phyloP scores from a whole-genome alignment of 1,140 invertebrate species.

The Achatina immaculata region DNA sequence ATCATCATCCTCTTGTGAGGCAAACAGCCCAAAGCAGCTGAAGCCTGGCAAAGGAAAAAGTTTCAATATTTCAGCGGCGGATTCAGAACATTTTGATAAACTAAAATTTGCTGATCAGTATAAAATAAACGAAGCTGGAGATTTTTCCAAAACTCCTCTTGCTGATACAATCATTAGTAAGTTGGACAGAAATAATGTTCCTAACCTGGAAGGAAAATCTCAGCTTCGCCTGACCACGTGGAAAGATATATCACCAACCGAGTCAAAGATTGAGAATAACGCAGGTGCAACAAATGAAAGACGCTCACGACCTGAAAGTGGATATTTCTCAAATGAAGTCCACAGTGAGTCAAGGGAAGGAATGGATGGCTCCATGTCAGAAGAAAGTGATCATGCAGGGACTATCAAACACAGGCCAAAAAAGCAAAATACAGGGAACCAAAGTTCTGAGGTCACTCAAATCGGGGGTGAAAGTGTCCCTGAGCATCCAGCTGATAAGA shows the following conservation, averaged over 20 bases:
- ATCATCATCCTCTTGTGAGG: constrained; percentile 20
- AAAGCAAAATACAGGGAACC: not conserved
- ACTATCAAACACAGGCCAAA: constrained; percentile 32
- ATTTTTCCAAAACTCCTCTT: not conserved
- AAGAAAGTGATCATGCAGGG: constrained; percentile 41
- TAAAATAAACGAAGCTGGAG: constrained; percentile 13
- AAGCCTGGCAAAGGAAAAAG: not conserved
- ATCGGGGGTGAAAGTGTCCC: not conserved
- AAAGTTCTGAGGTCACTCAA: not conserved
- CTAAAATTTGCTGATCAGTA: constrained; percentile 22
- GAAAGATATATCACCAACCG: constrained; percentile 54
- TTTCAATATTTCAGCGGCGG: not conserved
- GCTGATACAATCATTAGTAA: not conserved
- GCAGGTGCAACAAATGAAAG: not conserved
- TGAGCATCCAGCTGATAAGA: not conserved
- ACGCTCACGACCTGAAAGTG: constrained; percentile 40
- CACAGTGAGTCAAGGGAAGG: constrained; percentile 49
- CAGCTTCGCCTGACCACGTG: constrained; percentile 45
- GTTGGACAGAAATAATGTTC: not conserved
- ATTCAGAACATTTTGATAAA: constrained; percentile 17
- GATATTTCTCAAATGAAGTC: constrained; percentile 54
- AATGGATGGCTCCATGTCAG: constrained; percentile 43
- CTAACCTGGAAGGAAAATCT: not conserved
- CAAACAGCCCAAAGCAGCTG: constrained; percentile 3
- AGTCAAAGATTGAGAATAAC: constrained; percentile 40